Evolutionary conservation across 2,888 invertebrate genomes (phyloP).

Genomic region (Sicus ferrugineus): DNA sequence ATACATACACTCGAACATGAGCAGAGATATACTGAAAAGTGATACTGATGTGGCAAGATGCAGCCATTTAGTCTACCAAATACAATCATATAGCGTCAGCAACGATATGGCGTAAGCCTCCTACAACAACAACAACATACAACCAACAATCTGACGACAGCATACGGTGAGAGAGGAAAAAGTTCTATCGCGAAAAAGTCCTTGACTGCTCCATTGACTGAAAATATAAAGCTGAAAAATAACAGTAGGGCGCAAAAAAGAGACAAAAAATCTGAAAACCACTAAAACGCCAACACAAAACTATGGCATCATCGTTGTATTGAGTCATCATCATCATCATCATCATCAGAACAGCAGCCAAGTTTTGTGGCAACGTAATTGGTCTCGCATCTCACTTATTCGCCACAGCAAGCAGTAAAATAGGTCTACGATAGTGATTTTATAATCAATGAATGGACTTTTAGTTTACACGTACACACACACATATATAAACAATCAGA

Average conservation of each 20-base stretch:
- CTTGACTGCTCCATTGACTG: slow-evolving; percentile 49
- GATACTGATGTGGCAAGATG: not conserved
- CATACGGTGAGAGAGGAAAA: not conserved
- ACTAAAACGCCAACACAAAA: not conserved
- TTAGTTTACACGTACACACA: slow-evolving; percentile 1
- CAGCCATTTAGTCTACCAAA: not conserved
- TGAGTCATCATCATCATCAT: slow-evolving; percentile 1
- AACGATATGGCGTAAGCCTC: not conserved
- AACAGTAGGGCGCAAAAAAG: not conserved
- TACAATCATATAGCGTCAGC: not conserved
- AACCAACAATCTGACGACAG: not conserved
- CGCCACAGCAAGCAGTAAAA: not conserved
- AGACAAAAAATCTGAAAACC: not conserved
- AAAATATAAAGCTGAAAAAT: slow-evolving; percentile 1
- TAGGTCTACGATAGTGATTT: slow-evolving; percentile 38
- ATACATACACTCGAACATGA: not conserved
- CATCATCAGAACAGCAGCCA: not conserved
- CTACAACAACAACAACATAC: not conserved
- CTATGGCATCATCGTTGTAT: not conserved
- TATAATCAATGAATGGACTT: slow-evolving; percentile 44
- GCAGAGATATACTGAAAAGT: not conserved
- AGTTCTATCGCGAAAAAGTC: slow-evolving; percentile 39
- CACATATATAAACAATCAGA: slow-evolving; percentile 4
- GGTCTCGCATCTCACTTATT: not conserved
- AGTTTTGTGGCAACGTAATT: not conserved